Percentiles rank a stretch among this genome's conserved stretches.
Evolutionary conservation across 2,888 invertebrate species (phyloP).

Genomic region (Hetaerina titia): DNA sequence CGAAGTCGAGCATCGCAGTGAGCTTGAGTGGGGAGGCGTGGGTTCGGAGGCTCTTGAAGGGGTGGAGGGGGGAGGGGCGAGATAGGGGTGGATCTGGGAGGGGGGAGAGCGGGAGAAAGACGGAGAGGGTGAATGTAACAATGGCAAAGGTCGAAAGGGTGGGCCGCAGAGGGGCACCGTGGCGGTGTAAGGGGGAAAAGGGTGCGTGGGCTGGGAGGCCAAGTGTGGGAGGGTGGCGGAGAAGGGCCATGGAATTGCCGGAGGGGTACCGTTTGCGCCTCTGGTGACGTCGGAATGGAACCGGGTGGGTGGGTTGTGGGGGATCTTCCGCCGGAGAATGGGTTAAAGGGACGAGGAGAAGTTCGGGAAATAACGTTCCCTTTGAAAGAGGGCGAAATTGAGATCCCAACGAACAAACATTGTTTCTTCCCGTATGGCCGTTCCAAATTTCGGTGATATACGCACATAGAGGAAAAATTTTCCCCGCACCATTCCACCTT

Average conservation of each 20-base stretch:
- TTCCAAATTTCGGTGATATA: too few species aligned
- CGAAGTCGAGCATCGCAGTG: too few species aligned
- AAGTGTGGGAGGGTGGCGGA: neutral
- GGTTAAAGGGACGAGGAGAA: neutral
- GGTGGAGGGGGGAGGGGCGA: neutral
- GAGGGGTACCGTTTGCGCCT: neutral
- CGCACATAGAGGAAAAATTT: too few species aligned
- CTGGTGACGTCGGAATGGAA: neutral
- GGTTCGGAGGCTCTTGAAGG: neutral
- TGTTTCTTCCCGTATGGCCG: too few species aligned
- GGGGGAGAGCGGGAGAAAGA: neutral
- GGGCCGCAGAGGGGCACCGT: neutral
- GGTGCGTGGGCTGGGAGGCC: neutral
- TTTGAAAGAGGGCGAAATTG: neutral
- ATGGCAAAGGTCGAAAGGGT: conserved; percentile 13
- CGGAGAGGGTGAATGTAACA: neutral
- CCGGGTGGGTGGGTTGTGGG: neutral
- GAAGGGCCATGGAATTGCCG: neutral
- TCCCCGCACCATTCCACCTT: too few species aligned
- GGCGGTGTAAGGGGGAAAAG: neutral
- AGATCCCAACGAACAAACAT: neutral
- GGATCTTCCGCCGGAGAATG: too few species aligned
- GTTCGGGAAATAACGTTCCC: neutral
- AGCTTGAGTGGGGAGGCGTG: neutral
- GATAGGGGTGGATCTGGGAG: neutral